A percentile compares a stretch with the other conserved stretches of the same genome.
Evolutionary conservation across 2,888 invertebrate species (phyloP).

Genomic region (Drepanosiphum platanoidis): DNA sequence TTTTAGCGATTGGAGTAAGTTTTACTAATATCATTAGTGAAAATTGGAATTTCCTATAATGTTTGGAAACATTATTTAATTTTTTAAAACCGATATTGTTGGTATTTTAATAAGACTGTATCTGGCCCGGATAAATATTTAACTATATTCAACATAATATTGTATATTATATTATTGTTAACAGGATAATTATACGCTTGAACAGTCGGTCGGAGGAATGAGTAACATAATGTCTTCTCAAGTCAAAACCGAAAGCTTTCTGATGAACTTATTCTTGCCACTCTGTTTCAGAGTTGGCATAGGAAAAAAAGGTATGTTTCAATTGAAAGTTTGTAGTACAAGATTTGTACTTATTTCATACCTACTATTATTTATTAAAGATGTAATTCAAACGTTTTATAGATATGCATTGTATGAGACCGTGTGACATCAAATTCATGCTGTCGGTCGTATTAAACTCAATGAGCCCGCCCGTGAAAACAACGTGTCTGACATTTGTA

Average conservation of each 20-base stretch:
- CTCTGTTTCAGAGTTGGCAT: constrained; percentile 94
- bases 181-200: constrained; percentile 86
- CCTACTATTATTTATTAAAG: constrained; percentile 9
- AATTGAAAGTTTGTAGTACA: background rate
- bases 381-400: constrained; percentile 66
- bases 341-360: background rate
- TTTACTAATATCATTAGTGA: background rate
- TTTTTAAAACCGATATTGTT: no score
- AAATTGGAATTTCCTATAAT: no score
- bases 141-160: no score
- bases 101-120: no score
- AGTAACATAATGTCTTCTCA: constrained; percentile 77
- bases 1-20: constrained; percentile 89
- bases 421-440: constrained; percentile 89
- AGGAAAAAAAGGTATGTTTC: constrained; percentile 83
- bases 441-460: constrained; percentile 90
- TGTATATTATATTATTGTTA: constrained; percentile 60
- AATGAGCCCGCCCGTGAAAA: constrained; percentile 81
- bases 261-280: constrained; percentile 96
- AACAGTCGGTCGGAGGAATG: constrained; percentile 94
- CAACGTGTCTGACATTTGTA: constrained; percentile 72
- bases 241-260: constrained; percentile 91
- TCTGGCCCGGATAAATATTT: no score
- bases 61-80: no score
- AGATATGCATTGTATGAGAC: constrained; percentile 90